Base-by-base conservation (phyloP, 1,140 invertebrate species). In the Linepithema humile region DNA sequence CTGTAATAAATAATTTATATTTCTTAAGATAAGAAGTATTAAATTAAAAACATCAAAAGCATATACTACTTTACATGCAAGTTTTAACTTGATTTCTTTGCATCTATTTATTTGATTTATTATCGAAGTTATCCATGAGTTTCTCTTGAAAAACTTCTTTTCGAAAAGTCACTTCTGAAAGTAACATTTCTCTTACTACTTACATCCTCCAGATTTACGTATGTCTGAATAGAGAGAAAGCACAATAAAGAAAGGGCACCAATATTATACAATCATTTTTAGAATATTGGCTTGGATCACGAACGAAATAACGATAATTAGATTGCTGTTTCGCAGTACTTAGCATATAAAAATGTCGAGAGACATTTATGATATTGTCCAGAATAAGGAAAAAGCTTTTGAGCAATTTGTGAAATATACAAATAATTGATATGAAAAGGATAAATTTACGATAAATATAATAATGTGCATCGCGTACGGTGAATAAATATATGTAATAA, bases 401-500 rank as follows among this genome's bases (percentile, higher is more conserved):
- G n/a, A 60, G 12, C 23, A 23, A 4, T 26, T 69, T 0, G 2
- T 12, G 20, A 40, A 32, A 32, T 69, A 32, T 29, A 15, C 29
- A 35, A 48, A 15, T 67, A 0, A 67, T 20, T 67, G 53, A 15
- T 67, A 9, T 17, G 67, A 20, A 15, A 67, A 38, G n/a, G 20
- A 45, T 6, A 10, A 69, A 57, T 43, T 78, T 5, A 29, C 10
- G 35, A 67, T n/a, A 38, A 53, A 78, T 67, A 67, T 4, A 29
- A 69, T n/a, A 40, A 20, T 38, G 29, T 50, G 26, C n/a, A n/a
- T 29, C 15, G 7, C 29, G 15, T 15, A 9, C 5, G 26, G 15
- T 77, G 6, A 69, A 69, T 75, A 59, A 75, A 75, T 7, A 3
- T 67, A 78, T 40, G 17, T 29, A 29, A 15, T 67, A 67, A 29